Conservation (phyloP, 2,797 vertebrate genomes). For the Galagoides demidoff region DNA sequence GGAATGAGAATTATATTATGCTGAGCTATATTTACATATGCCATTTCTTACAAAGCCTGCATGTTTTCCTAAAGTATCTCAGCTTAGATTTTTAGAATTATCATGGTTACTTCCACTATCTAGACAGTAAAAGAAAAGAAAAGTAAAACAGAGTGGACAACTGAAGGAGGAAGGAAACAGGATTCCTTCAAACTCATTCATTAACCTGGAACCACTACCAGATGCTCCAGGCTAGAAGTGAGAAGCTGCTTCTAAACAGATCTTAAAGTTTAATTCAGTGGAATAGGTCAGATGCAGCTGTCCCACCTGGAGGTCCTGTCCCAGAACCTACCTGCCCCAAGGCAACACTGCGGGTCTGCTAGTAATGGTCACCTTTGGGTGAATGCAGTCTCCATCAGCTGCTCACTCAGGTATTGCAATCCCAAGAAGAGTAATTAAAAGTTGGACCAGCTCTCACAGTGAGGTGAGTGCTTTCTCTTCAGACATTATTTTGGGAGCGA, state of each 20-base stretch:
- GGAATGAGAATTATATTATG: not conserved
- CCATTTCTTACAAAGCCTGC: not conserved
- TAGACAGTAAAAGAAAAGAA: not conserved
- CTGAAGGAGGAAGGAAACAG: not conserved
- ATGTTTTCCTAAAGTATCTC: constrained; percentile 2
- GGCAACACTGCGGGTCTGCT: not conserved
- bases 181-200: not conserved
- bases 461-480: not conserved
- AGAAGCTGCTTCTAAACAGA: constrained; percentile 51
- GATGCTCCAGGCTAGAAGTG: not conserved
- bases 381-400: not conserved
- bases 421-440: not conserved
- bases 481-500: not conserved
- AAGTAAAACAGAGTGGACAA: not conserved
- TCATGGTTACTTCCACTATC: not conserved
- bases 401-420: not conserved
- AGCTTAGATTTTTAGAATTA: not conserved
- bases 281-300: not conserved
- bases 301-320: not conserved
- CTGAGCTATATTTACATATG: not conserved
- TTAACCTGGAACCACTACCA: not conserved
- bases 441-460: not conserved
- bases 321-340: not conserved
- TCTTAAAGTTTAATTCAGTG: constrained; percentile 69
- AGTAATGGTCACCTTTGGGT: not conserved